Evolutionary conservation across 2,888 invertebrate genomes (phyloP).

Genomic region (Drosophila nr. perissopoda): DNA sequence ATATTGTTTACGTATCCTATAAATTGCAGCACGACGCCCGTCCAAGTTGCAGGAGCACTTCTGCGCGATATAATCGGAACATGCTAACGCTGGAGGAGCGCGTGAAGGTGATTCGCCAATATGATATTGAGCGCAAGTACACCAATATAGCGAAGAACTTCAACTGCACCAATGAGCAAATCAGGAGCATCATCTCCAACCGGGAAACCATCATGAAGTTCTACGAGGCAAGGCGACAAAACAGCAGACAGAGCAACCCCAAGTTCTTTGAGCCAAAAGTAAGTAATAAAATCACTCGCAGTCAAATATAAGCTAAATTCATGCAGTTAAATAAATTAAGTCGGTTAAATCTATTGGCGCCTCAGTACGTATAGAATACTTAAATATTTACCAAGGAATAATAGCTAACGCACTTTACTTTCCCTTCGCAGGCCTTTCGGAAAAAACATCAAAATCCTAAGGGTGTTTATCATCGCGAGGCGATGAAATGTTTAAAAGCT

Average conservation of each 20-base stretch:
- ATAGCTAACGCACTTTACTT: not conserved
- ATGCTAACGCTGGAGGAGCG: conserved; percentile 81
- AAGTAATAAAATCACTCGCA: not conserved
- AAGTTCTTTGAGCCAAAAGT: conserved; percentile 45
- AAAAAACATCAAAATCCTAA: not conserved
- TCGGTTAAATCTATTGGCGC: too few species aligned
- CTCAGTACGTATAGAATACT: conserved; percentile 1
- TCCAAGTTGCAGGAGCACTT: conserved; percentile 16
- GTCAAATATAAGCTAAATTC: not conserved
- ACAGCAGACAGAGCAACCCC: conserved; percentile 43
- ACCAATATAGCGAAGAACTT: conserved; percentile 82
- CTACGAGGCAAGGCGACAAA: conserved; percentile 71
- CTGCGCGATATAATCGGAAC: conserved; percentile 61
- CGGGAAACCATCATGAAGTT: conserved; percentile 81
- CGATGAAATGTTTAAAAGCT: not conserved
- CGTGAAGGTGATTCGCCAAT: conserved; percentile 80
- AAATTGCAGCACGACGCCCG: conserved; percentile 42
- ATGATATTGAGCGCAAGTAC: conserved; percentile 81
- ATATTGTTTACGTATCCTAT: not conserved
- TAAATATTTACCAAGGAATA: too few species aligned
- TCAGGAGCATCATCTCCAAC: conserved; percentile 80
- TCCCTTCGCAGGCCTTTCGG: not conserved
- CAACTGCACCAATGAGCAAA: conserved; percentile 83
- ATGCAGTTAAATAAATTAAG: not conserved
- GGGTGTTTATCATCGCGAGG: not conserved